Evolutionary conservation across 2,113 vertebrate genomes (phyloP).

Genomic region (Motacilla alba): DNA sequence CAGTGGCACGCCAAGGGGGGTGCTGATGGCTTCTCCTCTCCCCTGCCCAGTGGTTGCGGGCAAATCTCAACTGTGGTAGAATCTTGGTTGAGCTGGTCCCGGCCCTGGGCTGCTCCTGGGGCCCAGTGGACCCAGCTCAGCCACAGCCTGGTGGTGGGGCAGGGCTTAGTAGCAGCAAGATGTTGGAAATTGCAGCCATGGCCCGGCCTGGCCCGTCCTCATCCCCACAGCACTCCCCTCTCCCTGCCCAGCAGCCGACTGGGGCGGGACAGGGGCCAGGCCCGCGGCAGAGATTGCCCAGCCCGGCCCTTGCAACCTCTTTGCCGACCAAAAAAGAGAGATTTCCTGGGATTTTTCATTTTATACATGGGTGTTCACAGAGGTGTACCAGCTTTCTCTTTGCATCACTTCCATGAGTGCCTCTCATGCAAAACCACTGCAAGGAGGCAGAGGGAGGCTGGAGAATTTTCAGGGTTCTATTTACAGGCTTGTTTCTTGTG

Average conservation of each 20-base stretch:
- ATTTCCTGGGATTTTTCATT: background rate
- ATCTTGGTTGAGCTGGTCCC: background rate
- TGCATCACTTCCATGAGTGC: background rate
- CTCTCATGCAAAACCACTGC: background rate
- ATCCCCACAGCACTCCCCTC: background rate
- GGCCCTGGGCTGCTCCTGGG: background rate
- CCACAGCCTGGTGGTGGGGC: background rate
- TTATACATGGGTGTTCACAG: background rate
- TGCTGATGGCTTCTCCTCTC: background rate
- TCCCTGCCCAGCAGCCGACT: background rate
- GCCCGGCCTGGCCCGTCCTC: background rate
- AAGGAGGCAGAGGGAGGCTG: background rate
- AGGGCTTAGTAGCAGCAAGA: background rate
- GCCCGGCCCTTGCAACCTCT: background rate
- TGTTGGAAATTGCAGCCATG: background rate
- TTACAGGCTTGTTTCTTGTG: background rate
- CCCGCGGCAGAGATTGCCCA: background rate
- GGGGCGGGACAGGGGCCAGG: background rate
- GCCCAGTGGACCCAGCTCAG: background rate
- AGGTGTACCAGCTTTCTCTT: background rate
- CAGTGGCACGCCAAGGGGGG: background rate
- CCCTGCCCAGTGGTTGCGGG: background rate
- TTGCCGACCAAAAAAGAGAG: background rate
- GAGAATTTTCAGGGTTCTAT: background rate
- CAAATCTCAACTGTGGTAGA: background rate